Percentiles rank a stretch among this genome's conserved stretches.
These are phyloP conservation scores for Drosophila nebulosa DNA, from an alignment of 1,140 invertebrate genomes.

Conservation along the genomic window DNA sequence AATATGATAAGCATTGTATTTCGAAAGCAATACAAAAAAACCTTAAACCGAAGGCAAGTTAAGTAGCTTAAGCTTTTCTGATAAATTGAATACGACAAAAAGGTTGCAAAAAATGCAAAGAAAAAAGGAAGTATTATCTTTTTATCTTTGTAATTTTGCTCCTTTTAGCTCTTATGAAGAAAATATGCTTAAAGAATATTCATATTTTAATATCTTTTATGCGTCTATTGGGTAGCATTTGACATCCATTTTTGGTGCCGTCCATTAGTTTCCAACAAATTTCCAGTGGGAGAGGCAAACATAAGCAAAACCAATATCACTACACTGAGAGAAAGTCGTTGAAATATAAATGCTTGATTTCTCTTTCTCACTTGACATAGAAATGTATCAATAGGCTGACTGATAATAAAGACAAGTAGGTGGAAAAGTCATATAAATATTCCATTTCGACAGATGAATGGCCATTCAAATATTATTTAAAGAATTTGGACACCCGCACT, in stretches of 20 bases:
- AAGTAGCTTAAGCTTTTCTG: background rate
- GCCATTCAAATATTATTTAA: no score
- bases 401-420: no score
- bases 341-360: no score
- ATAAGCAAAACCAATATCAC: constrained; percentile 60
- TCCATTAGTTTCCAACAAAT: constrained; percentile 75
- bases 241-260: constrained; percentile 20
- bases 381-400: background rate
- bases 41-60: background rate
- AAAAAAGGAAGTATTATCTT: constrained; percentile 3
- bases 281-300: constrained; percentile 54
- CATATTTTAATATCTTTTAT: constrained; percentile 44
- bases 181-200: background rate
- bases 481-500: no score
- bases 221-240: constrained; percentile 52
- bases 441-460: no score
- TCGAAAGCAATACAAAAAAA: background rate
- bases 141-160: background rate
- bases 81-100: background rate
- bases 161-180: background rate
- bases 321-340: constrained; percentile 7
- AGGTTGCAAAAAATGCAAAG: background rate
- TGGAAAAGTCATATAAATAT: no score
- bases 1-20: no score
- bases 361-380: no score